These are phyloP conservation scores for Penaeus indicus DNA, from an alignment of 1,140 invertebrate genomes.

Conservation along the genomic window DNA sequence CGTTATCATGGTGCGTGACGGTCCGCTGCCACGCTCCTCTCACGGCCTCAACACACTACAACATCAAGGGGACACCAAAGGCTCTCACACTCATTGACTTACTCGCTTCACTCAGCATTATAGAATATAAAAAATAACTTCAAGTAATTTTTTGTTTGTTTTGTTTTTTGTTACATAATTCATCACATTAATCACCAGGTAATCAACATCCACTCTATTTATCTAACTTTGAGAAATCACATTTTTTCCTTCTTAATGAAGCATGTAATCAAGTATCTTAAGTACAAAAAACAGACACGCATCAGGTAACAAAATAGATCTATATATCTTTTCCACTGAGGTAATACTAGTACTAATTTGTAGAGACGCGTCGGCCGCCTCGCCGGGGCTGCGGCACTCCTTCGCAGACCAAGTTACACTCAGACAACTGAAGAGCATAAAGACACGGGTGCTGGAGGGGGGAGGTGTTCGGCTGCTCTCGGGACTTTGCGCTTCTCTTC, in stretches of 20 bases:
- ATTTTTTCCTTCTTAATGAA: slow-evolving; percentile 28
- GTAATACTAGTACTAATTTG: slow-evolving; percentile 52
- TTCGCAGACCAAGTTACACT: not conserved
- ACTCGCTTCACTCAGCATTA: too few species aligned
- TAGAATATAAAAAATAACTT: not conserved
- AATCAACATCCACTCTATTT: slow-evolving; percentile 1
- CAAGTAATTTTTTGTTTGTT: not conserved
- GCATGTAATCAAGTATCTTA: slow-evolving; percentile 35
- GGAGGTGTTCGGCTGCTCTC: too few species aligned
- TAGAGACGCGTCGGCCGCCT: not conserved
- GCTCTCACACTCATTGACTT: too few species aligned
- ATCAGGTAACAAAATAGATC: slow-evolving; percentile 57
- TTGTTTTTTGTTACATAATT: not conserved
- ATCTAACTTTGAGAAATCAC: not conserved
- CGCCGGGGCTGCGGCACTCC: too few species aligned
- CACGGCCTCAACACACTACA: not conserved
- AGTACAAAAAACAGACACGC: slow-evolving; percentile 56
- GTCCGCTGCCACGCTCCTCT: slow-evolving; percentile 6
- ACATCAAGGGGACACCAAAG: too few species aligned
- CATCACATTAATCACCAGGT: slow-evolving; percentile 12
- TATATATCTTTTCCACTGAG: slow-evolving; percentile 48
- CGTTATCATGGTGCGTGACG: too few species aligned
- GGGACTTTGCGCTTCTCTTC: too few species aligned
- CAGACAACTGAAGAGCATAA: not conserved
- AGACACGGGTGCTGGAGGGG: too few species aligned